A percentile compares a stretch with the other conserved stretches of the same genome.
These are phyloP conservation scores for Ips nitidus DNA, from an alignment of 1,140 invertebrate species.

Conservation along the genomic window DNA sequence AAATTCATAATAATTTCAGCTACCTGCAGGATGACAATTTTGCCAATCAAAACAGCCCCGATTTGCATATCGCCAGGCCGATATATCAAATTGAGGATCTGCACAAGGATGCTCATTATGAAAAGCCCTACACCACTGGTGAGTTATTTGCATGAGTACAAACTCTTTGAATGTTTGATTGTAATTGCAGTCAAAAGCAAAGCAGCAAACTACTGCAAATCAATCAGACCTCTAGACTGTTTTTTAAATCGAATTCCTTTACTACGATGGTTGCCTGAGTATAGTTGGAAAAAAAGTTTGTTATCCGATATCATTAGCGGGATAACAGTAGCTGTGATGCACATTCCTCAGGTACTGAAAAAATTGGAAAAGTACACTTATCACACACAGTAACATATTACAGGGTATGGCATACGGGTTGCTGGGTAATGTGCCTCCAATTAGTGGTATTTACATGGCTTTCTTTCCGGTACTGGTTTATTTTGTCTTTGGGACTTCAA, in stretches of 20 bases:
- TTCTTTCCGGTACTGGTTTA: conserved; percentile 92
- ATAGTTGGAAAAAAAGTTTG: conserved; percentile 58
- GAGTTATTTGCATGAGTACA: conserved; percentile 26
- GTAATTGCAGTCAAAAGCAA: conserved; percentile 21
- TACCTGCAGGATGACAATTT: conserved; percentile 22
- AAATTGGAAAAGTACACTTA: conserved; percentile 4
- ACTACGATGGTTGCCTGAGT: conserved; percentile 58
- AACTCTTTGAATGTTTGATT: conserved; percentile 1
- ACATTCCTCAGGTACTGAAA: conserved; percentile 70
- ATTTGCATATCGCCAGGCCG: conserved; percentile 48
- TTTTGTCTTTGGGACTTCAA: conserved; percentile 86
- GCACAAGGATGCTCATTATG: conserved; percentile 49
- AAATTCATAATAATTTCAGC: conserved; percentile 17
- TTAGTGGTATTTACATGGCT: conserved; percentile 92
- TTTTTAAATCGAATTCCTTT: conserved; percentile 55
- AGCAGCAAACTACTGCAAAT: conserved; percentile 19
- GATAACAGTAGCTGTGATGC: conserved; percentile 73
- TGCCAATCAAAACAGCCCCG: conserved; percentile 16
- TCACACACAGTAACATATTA: conserved; percentile 36
- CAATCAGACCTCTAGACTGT: conserved; percentile 41
- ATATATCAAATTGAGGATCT: conserved; percentile 58
- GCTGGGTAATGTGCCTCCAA: conserved; percentile 81
- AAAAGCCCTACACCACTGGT: conserved; percentile 43
- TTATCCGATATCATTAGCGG: conserved; percentile 62
- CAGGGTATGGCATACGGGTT: conserved; percentile 91